Percentiles rank a stretch among this genome's conserved stretches.
Evolutionary conservation across 2,888 invertebrate genomes (phyloP).

Genomic region (Polydrusus tereticollis): DNA sequence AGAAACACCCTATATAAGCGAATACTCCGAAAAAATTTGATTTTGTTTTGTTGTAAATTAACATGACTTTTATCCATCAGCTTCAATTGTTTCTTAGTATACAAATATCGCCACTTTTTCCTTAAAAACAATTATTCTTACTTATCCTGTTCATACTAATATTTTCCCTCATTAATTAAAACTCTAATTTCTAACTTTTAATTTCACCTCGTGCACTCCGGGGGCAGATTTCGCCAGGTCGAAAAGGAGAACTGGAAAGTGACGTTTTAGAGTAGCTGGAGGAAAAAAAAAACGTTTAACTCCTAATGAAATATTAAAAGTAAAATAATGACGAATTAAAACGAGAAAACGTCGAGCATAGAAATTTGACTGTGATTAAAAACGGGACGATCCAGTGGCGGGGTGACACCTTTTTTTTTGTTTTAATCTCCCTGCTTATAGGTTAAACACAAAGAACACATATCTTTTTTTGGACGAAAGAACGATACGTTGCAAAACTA

Average conservation of each 20-base stretch:
- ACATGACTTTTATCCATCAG: no score
- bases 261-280: slow-evolving; percentile 49
- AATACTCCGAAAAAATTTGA: no score
- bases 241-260: slow-evolving; percentile 36
- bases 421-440: no score
- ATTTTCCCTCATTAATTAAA: slow-evolving; percentile 46
- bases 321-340: slow-evolving; percentile 69
- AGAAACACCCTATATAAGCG: no score
- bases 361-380: slow-evolving; percentile 63
- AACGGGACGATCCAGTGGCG: slow-evolving; percentile 57
- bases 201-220: slow-evolving; percentile 30
- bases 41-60: no score
- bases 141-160: slow-evolving; percentile 14
- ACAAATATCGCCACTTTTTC: not conserved
- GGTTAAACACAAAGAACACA: not conserved
- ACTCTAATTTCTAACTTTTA: slow-evolving; percentile 42
- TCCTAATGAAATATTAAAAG: slow-evolving; percentile 68
- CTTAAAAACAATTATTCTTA: slow-evolving; percentile 25
- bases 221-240: slow-evolving; percentile 12
- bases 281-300: slow-evolving; percentile 52
- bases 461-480: not conserved
- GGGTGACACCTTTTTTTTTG: not conserved
- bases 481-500: no score
- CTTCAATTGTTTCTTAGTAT: no score
- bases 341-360: slow-evolving; percentile 63